A percentile compares a stretch with the other conserved stretches of the same genome.
Conservation (phyloP, 2,888 invertebrate species). For the Pyrochroa serraticornis region DNA sequence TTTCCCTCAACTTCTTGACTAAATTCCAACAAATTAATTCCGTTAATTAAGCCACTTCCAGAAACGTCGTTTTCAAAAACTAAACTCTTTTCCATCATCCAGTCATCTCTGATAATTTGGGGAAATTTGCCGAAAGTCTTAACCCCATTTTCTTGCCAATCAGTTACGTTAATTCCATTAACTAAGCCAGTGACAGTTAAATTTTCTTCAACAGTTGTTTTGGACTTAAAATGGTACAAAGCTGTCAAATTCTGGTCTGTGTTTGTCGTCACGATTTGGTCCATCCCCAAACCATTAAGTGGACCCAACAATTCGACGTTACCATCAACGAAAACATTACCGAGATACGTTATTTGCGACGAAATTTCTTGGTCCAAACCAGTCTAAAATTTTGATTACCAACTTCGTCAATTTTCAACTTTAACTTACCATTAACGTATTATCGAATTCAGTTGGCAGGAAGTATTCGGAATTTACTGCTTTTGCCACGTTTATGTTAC, state of each 20-base stretch:
- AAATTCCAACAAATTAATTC: conserved; percentile 48
- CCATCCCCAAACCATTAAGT: conserved; percentile 55
- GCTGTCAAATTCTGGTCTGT: conserved; percentile 51
- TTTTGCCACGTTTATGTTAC: conserved; percentile 46
- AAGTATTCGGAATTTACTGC: conserved; percentile 56
- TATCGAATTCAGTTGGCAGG: conserved; percentile 57
- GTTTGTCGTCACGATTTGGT: conserved; percentile 54
- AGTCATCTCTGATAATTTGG: conserved; percentile 59
- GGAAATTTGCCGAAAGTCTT: conserved; percentile 45
- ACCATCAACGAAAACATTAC: conserved; percentile 50
- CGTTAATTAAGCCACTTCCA: conserved; percentile 51
- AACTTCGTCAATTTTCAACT: neutral
- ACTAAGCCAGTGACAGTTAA: conserved; percentile 42
- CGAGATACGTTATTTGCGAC: conserved; percentile 55
- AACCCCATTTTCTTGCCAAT: conserved; percentile 57
- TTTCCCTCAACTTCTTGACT: conserved; percentile 44
- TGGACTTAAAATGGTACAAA: conserved; percentile 47
- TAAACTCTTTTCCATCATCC: conserved; percentile 57
- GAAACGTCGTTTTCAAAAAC: conserved; percentile 51
- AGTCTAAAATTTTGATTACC: conserved; percentile 35
- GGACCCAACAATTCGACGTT: conserved; percentile 45
- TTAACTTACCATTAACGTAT: conserved; percentile 62
- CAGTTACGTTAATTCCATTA: conserved; percentile 56
- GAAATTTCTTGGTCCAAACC: conserved; percentile 54
- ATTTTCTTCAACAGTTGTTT: conserved; percentile 41